Percentiles rank a stretch among this genome's conserved stretches.
phyloP scores from a whole-genome alignment of 2,888 invertebrate genomes.

The Pachycephus smyrnensis region DNA sequence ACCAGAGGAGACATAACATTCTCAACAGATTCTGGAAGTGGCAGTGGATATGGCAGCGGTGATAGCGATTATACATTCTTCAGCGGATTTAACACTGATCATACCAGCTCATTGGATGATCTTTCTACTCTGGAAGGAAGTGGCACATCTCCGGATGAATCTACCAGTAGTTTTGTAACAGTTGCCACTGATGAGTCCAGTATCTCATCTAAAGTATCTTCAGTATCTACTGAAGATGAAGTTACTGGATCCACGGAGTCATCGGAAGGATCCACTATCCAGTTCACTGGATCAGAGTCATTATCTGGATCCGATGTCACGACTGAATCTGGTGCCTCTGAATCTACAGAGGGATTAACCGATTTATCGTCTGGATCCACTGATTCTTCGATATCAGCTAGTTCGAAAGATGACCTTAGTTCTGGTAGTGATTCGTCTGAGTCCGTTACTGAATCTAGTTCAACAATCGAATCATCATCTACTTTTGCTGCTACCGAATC shows the following conservation, averaged over 20 bases:
- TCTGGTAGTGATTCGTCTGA: not conserved
- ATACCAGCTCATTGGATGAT: constrained; percentile 25
- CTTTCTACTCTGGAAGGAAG: constrained; percentile 51
- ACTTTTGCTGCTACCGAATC: constrained; percentile 8
- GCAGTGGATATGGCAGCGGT: constrained; percentile 41
- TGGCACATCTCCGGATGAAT: constrained; percentile 41
- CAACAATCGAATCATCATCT: constrained; percentile 15
- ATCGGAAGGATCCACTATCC: constrained; percentile 30
- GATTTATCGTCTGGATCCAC: constrained; percentile 30
- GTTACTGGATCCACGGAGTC: constrained; percentile 23
- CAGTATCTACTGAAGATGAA: constrained; percentile 30
- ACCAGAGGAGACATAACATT: constrained; percentile 54
- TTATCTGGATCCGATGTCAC: constrained; percentile 27
- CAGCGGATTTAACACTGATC: constrained; percentile 29
- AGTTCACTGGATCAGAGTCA: constrained; percentile 18
- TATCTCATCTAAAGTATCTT: not conserved
- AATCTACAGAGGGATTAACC: constrained; percentile 26
- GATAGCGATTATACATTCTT: constrained; percentile 39
- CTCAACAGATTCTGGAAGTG: constrained; percentile 49
- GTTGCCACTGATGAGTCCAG: constrained; percentile 13
- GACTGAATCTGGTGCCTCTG: constrained; percentile 20
- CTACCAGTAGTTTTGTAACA: constrained; percentile 18
- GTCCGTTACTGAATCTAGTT: not conserved
- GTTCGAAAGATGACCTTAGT: constrained; percentile 15
- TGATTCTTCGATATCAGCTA: constrained; percentile 26